Conservation (phyloP, 2,113 vertebrate species). For the Mormyrus iriodes region DNA sequence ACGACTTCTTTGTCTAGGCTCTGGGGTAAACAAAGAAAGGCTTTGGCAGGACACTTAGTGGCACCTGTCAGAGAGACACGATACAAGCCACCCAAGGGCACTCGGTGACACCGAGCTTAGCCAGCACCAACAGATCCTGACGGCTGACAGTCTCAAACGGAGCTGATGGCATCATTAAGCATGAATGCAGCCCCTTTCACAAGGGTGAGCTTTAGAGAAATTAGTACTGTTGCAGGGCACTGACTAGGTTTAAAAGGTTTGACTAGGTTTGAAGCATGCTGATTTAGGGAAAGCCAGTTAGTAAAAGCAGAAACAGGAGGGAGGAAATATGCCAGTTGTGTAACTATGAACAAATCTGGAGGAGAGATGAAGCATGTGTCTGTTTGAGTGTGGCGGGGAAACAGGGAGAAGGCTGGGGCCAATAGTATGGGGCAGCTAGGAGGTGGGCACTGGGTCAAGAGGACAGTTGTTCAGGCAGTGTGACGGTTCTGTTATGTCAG, state of each 20-base stretch:
- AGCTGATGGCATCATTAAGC: neutral
- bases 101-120: neutral
- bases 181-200: neutral
- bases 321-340: neutral
- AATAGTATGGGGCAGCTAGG: neutral
- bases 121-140: neutral
- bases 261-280: neutral
- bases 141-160: neutral
- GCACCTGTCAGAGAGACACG: neutral
- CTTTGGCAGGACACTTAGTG: neutral
- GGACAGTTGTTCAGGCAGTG: neutral
- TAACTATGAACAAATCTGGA: neutral
- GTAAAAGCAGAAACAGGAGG: neutral
- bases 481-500: neutral
- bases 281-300: neutral
- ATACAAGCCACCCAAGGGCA: neutral
- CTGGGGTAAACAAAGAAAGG: neutral
- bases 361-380: neutral
- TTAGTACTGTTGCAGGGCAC: neutral
- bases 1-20: neutral
- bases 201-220: neutral
- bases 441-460: neutral
- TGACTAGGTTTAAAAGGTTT: neutral
- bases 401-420: neutral
- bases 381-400: neutral